Evolutionary conservation across 2,888 invertebrate genomes (phyloP).

Genomic region (Oscheius sp.): DNA sequence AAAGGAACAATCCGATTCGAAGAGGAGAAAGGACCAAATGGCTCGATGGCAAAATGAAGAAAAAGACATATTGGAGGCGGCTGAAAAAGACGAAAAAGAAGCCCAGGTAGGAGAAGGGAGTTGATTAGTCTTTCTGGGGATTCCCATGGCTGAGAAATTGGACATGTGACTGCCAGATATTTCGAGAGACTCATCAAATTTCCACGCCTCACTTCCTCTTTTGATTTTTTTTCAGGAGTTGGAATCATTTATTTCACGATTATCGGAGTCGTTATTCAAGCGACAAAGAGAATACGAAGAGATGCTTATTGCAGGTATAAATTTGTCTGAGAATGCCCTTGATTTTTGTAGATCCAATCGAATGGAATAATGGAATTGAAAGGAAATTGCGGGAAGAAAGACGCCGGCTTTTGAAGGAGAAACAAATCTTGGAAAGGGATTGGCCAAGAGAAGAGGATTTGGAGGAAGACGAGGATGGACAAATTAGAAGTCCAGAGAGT

Average conservation of each 20-base stretch:
- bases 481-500: not conserved
- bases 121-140: not conserved
- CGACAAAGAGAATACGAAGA: constrained; percentile 18
- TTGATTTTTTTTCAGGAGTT: constrained; percentile 5
- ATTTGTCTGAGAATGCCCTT: not conserved
- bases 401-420: constrained; percentile 10
- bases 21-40: not conserved
- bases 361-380: constrained; percentile 1
- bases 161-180: not conserved
- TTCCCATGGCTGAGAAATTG: not conserved
- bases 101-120: constrained; percentile 7
- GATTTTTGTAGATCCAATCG: not conserved
- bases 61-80: constrained; percentile 2
- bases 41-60: not conserved
- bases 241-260: not conserved
- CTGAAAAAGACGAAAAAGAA: constrained; percentile 6
- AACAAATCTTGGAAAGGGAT: not conserved
- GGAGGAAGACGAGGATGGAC: not conserved
- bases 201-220: too few relatives aligned
- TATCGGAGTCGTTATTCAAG: not conserved
- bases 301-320: constrained; percentile 4
- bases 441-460: not conserved
- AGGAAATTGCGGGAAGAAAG: constrained; percentile 8
- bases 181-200: too few relatives aligned
- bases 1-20: not conserved